Conservation (phyloP, 2,888 invertebrate species). For the Tortricodes alternella region DNA sequence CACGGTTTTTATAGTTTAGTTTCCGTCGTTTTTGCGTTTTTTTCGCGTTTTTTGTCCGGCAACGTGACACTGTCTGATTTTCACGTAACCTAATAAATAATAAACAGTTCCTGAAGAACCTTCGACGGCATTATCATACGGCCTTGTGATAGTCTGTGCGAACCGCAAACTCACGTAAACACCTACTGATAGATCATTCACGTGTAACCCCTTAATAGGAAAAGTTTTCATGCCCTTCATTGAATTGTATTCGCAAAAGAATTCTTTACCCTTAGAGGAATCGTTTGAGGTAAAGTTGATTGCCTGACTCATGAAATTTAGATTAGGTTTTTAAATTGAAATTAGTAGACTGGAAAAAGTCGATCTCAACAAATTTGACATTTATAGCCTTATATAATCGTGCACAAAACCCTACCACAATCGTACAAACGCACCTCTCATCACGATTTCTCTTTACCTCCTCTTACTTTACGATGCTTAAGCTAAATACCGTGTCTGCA, state of each 20-base stretch:
- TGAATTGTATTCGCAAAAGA: slow-evolving; percentile 32
- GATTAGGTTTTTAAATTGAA: slow-evolving; percentile 15
- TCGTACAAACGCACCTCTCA: background rate
- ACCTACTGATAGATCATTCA: slow-evolving; percentile 47
- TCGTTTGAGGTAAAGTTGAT: slow-evolving; percentile 20
- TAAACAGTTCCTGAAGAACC: slow-evolving; percentile 38
- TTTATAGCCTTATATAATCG: background rate
- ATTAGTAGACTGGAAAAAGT: background rate
- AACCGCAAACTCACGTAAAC: slow-evolving; percentile 38
- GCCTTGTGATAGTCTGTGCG: slow-evolving; percentile 51
- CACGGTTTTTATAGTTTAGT: slow-evolving; percentile 19
- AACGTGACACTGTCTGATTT: slow-evolving; percentile 63
- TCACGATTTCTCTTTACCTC: background rate
- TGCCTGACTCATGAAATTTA: slow-evolving; percentile 24
- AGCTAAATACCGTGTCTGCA: slow-evolving; percentile 17
- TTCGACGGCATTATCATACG: slow-evolving; percentile 52
- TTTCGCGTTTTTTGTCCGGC: slow-evolving; percentile 52
- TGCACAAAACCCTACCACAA: background rate
- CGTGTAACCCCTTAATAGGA: slow-evolving; percentile 53
- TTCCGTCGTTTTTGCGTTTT: slow-evolving; percentile 40
- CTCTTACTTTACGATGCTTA: background rate
- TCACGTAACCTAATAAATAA: slow-evolving; percentile 40
- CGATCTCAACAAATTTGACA: background rate
- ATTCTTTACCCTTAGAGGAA: slow-evolving; percentile 14
- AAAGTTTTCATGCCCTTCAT: slow-evolving; percentile 50